phyloP scores from a whole-genome alignment of 2,113 vertebrate genomes.

The Gopherus flavomarginatus region DNA sequence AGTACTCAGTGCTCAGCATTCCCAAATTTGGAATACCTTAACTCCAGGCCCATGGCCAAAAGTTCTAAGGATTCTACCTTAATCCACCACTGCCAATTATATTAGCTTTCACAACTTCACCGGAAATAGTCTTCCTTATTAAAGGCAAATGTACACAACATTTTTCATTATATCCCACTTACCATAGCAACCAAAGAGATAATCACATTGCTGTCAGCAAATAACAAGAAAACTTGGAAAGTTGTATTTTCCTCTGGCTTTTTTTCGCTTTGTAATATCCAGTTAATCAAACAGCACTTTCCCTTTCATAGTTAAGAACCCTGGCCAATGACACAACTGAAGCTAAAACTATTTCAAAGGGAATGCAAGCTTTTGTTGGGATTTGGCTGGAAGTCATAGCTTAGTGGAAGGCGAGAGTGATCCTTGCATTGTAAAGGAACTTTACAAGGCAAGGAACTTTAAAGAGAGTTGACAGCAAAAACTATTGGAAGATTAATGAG shows the following conservation, averaged over 20 bases:
- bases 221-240: constrained; percentile 37
- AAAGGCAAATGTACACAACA: not conserved
- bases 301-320: constrained; percentile 56
- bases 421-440: not conserved
- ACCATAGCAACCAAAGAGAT: constrained; percentile 18
- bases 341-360: constrained; percentile 72
- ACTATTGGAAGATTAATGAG: constrained; percentile 84
- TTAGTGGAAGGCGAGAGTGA: constrained; percentile 67
- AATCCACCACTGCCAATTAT: constrained; percentile 23
- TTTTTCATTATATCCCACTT: constrained; percentile 37
- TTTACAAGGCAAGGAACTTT: constrained; percentile 75
- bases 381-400: constrained; percentile 65
- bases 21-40: not conserved
- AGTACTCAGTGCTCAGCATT: not conserved
- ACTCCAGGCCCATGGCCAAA: not conserved
- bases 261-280: constrained; percentile 49
- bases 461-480: constrained; percentile 78
- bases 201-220: constrained; percentile 36
- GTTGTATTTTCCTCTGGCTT: constrained; percentile 31
- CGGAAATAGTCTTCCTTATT: not conserved
- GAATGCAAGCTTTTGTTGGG: constrained; percentile 72
- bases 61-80: not conserved
- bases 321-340: constrained; percentile 54
- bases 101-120: constrained; percentile 29
- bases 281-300: constrained; percentile 71